Evolutionary conservation across 2,797 vertebrate genomes (phyloP).

Genomic region (Chrosomus eos): DNA sequence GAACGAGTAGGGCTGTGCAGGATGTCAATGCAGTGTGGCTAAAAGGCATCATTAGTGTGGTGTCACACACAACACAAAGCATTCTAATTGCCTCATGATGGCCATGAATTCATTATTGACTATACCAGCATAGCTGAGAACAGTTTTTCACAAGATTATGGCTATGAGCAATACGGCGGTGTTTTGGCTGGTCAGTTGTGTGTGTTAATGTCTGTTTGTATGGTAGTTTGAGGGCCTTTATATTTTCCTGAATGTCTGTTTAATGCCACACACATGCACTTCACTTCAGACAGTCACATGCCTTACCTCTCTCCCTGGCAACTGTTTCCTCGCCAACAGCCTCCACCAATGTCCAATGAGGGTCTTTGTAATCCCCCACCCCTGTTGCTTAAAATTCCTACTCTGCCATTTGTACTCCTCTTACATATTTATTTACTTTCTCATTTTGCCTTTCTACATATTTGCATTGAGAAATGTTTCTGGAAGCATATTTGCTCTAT

Average conservation of each 20-base stretch:
- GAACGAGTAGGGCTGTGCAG: conserved; percentile 4
- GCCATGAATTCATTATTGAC: conserved; percentile 17
- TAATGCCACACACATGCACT: not conserved
- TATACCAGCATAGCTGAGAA: conserved; percentile 16
- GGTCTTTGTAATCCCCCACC: conserved; percentile 44
- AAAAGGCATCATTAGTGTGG: conserved; percentile 38
- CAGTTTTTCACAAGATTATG: conserved; percentile 12
- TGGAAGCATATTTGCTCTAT: not conserved
- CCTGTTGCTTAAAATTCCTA: conserved; percentile 52
- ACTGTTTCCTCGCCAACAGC: conserved; percentile 43
- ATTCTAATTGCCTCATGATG: conserved; percentile 29
- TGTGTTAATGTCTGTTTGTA: conserved; percentile 35
- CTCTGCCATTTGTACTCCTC: conserved; percentile 45
- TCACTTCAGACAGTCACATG: conserved; percentile 12
- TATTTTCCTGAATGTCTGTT: conserved; percentile 29
- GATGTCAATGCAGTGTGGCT: conserved; percentile 29
- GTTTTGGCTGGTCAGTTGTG: conserved; percentile 61
- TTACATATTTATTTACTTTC: conserved; percentile 67
- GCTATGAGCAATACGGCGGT: conserved; percentile 55
- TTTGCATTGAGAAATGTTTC: conserved; percentile 8
- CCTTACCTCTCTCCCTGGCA: conserved; percentile 48
- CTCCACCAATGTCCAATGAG: conserved; percentile 49
- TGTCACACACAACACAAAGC: conserved; percentile 29
- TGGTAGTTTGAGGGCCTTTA: not conserved
- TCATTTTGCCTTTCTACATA: conserved; percentile 55